These are phyloP conservation scores for Chrysomallon squamiferum DNA, from an alignment of 1,140 invertebrate genomes.

Conservation along the genomic window DNA sequence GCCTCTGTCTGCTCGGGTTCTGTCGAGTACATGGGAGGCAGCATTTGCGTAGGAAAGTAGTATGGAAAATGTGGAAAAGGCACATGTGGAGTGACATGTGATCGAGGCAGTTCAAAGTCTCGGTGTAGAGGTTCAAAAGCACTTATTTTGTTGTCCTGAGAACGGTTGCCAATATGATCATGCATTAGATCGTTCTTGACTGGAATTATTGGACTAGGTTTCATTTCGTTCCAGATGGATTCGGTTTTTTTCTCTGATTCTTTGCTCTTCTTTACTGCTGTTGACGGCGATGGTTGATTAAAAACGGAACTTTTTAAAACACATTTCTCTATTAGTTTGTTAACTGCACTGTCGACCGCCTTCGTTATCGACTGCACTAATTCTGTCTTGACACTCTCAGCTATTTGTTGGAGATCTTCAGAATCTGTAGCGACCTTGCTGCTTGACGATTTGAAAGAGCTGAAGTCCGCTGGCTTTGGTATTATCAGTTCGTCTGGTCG, in stretches of 20 bases:
- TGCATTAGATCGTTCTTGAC: constrained; percentile 2
- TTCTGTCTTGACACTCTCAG: constrained; percentile 88
- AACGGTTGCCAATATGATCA: neutral
- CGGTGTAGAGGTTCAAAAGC: constrained; percentile 49
- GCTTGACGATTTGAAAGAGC: neutral
- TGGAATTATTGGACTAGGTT: constrained; percentile 18
- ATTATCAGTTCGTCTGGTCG: constrained; percentile 14
- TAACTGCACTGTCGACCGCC: constrained; percentile 87
- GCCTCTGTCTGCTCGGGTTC: constrained; percentile 89
- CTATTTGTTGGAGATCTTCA: constrained; percentile 82
- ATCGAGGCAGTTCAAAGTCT: constrained; percentile 25
- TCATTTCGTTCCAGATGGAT: neutral
- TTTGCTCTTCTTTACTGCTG: neutral
- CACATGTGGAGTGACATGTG: constrained; percentile 33
- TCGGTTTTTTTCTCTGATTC: neutral
- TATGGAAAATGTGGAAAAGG: constrained; percentile 46
- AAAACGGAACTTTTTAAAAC: constrained; percentile 58
- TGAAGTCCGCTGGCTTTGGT: neutral
- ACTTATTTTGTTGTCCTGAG: constrained; percentile 45
- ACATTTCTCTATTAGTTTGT: constrained; percentile 76
- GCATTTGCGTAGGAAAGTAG: constrained; percentile 60
- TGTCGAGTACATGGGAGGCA: constrained; percentile 70
- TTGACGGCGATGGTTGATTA: constrained; percentile 5
- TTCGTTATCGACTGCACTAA: constrained; percentile 73
- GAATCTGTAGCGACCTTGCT: neutral